These are phyloP conservation scores for Caenorhabditis tropicalis DNA, from an alignment of 1,140 invertebrate genomes.

Conservation along the genomic window DNA sequence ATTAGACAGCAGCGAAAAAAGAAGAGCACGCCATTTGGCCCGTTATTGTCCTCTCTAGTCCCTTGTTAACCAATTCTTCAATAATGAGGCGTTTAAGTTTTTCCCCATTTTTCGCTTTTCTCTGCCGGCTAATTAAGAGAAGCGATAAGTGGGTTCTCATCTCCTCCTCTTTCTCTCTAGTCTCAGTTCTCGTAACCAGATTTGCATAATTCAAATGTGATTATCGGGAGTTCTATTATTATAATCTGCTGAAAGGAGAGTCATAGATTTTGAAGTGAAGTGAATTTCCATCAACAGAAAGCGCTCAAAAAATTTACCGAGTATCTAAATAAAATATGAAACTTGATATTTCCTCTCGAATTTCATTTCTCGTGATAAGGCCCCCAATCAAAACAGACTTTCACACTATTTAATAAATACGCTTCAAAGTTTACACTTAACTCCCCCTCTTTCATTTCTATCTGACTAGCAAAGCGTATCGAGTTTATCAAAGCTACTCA, in stretches of 20 bases:
- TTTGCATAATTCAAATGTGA: constrained; percentile 37
- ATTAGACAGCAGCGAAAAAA: not conserved
- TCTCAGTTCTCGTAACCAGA: constrained; percentile 1
- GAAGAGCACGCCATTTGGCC: constrained; percentile 8
- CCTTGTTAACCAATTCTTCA: not conserved
- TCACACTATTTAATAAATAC: not conserved
- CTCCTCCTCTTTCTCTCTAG: not conserved
- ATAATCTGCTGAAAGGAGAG: not conserved
- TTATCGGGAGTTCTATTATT: not conserved
- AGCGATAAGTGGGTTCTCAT: not conserved
- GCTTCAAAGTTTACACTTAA: not conserved
- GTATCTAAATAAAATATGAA: not conserved
- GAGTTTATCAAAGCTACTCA: not conserved
- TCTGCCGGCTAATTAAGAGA: not conserved
- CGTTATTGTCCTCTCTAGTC: not conserved
- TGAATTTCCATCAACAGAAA: too few relatives aligned
- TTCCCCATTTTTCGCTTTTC: not conserved
- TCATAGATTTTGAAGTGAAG: too few relatives aligned
- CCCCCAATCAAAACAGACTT: not conserved
- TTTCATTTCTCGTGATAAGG: not conserved
- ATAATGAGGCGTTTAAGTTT: not conserved
- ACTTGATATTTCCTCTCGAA: not conserved
- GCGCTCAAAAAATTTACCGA: too few relatives aligned
- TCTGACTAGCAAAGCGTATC: not conserved
- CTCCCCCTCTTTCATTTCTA: not conserved